Evolutionary conservation across 1,140 invertebrate genomes (phyloP).

Genomic region (Protaetia brevitarsis): DNA sequence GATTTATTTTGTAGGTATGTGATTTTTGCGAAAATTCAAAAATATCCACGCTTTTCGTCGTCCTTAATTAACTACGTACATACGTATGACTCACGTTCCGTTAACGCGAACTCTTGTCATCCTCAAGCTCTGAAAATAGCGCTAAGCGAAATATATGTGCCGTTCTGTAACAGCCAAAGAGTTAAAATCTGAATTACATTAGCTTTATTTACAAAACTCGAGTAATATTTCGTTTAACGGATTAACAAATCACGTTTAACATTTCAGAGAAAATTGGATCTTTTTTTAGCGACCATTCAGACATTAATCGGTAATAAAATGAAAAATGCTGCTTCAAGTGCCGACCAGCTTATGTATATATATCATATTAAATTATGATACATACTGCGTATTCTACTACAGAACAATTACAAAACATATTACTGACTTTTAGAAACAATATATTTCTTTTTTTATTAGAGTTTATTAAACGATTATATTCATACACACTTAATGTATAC

Average conservation of each 20-base stretch:
- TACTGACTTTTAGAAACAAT: too few species aligned
- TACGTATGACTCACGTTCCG: not conserved
- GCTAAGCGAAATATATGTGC: too few species aligned
- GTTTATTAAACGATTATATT: too few species aligned
- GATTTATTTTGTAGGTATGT: too few species aligned
- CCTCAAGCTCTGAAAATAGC: slow-evolving; percentile 1
- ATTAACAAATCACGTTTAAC: not conserved
- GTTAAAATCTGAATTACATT: not conserved
- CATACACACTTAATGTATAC: too few species aligned
- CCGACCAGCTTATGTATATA: not conserved
- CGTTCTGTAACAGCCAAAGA: not conserved
- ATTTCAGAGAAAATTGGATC: not conserved
- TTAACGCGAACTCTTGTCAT: slow-evolving; percentile 6
- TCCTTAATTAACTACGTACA: slow-evolving; percentile 10
- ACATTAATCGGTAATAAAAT: not conserved
- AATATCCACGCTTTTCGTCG: not conserved
- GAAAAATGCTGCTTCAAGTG: not conserved
- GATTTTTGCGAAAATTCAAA: not conserved
- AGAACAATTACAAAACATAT: too few species aligned
- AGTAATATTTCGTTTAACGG: not conserved
- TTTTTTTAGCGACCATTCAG: not conserved
- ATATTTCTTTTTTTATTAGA: too few species aligned
- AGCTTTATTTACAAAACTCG: not conserved
- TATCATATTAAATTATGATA: too few species aligned
- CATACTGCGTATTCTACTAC: too few species aligned